Base-by-base conservation (phyloP, 37 sponge, comb jelly and placozoan genomes). In the Sycon ciliatum region DNA sequence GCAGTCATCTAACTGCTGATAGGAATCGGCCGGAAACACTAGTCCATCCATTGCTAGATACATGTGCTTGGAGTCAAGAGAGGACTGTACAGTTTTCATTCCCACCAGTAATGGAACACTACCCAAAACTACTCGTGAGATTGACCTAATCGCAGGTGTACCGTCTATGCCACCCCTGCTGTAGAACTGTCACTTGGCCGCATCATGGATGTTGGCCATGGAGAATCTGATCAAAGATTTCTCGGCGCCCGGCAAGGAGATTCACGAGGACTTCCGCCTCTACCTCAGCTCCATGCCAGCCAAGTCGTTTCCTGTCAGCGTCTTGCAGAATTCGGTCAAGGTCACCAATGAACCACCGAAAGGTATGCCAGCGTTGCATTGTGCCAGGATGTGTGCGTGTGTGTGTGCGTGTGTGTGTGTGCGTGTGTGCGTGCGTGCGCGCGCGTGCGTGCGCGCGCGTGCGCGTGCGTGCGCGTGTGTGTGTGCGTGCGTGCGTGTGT, bases 311-410 rank as follows among this genome's bases (percentile, higher is more conserved):
- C 99, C 99, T 40, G 99, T 98, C 61, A 79, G 79, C 18, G 94
- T 98, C 1, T 80, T 98, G 33, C 99, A 98, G 76, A 93, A 98
- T 62, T 84, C 89, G 3, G 89, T 92, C 61, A 98, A 98, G 77
- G 99, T 98, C 65, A 97, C 99, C 62, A 97, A 92, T 39, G 99
- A 97, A 65, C 99, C 93, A 4, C 99, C 99, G 11, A 92, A 89
- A 73, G 99, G 90, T 89, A 3, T 39, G 57, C 27, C 62, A 58
- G 31, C 39, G 63, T 56, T 61, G 56, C 40, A 60, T 56, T 32
- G 61, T 57, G 9, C 37, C 39, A 36, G 57, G 38, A 49, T 74
- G 39, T 62, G 46, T 29, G 31, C 56, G 57, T 32, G 38, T 29
- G 46, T 13, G 49, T 13, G 13, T 42, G 49, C 49, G 49, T 42